Percentiles rank a stretch among this genome's conserved stretches.
Conservation (phyloP, 2,797 vertebrate genomes). For the Takifugu ocellatus region DNA sequence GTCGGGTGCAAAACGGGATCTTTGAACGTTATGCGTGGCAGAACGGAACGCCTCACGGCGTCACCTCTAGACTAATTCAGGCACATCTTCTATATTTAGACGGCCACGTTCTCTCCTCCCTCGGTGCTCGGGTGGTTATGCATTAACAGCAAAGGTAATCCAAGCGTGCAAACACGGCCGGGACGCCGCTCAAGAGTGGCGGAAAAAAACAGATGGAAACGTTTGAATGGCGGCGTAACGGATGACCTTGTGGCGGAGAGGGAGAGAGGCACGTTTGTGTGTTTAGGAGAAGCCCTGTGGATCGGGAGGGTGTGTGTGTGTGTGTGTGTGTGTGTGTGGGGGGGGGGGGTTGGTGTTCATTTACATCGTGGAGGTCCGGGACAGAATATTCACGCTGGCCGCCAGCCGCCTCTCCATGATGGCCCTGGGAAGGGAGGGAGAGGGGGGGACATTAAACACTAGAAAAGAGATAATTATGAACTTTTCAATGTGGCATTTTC, state of each 20-base stretch:
- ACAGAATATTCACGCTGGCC: conserved; percentile 83
- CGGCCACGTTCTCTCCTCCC: conserved; percentile 17
- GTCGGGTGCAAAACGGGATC: no score
- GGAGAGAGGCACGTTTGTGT: background rate
- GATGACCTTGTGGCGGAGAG: conserved; percentile 1
- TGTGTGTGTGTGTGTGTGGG: no score
- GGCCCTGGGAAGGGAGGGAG: conserved; percentile 62
- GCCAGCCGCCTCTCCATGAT: conserved; percentile 85
- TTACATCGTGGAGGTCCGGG: conserved; percentile 82
- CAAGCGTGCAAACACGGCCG: conserved; percentile 29
- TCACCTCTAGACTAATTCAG: conserved; percentile 2
- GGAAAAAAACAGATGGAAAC: conserved; percentile 12
- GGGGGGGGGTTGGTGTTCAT: conserved; percentile 25
- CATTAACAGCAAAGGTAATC: conserved; percentile 47
- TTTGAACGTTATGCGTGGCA: background rate
- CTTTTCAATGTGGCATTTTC: no score
- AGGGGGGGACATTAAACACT: conserved; percentile 24
- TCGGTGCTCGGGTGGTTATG: conserved; percentile 28
- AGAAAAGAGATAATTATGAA: background rate
- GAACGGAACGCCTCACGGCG: background rate
- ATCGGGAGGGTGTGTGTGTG: background rate
- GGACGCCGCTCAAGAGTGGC: background rate
- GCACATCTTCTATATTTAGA: conserved; percentile 15
- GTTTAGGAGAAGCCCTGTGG: background rate
- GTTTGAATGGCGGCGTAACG: conserved; percentile 6